Evolutionary conservation across 2,888 invertebrate species (phyloP).

Genomic region (Rhyacophila evoluta): DNA sequence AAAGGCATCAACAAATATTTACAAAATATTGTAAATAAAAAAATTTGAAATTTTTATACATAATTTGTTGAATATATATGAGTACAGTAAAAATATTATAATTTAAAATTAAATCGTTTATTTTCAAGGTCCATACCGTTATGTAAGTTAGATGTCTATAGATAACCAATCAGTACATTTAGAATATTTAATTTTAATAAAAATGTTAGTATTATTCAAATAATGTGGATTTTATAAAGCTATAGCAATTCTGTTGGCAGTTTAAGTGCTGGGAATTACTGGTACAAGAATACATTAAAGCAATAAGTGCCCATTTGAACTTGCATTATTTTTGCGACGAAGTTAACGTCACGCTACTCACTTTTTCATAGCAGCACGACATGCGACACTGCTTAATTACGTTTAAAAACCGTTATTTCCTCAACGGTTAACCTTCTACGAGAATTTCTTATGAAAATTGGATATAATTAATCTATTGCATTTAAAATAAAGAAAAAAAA

Average conservation of each 20-base stretch:
- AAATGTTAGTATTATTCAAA: background rate
- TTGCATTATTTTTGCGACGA: constrained; percentile 19
- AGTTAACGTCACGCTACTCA: background rate
- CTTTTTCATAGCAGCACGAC: background rate
- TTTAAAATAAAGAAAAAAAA: too few species aligned
- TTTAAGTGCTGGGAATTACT: background rate
- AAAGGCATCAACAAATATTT: too few species aligned
- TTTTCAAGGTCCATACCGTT: too few species aligned
- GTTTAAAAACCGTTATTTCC: background rate
- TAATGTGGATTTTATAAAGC: background rate
- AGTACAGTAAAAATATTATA: too few species aligned
- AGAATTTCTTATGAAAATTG: background rate
- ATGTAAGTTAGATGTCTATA: too few species aligned
- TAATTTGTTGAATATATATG: too few species aligned
- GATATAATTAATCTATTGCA: too few species aligned
- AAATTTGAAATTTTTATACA: too few species aligned
- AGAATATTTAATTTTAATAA: background rate
- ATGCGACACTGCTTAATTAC: background rate
- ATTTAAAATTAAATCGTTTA: too few species aligned
- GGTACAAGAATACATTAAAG: background rate
- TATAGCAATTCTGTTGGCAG: background rate
- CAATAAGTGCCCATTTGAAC: background rate
- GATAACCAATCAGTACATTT: too few species aligned
- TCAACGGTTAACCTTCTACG: background rate
- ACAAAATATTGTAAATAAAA: too few species aligned